Conservation (phyloP, 2,797 vertebrate species). For the Microctenopoma steveboyesi region DNA sequence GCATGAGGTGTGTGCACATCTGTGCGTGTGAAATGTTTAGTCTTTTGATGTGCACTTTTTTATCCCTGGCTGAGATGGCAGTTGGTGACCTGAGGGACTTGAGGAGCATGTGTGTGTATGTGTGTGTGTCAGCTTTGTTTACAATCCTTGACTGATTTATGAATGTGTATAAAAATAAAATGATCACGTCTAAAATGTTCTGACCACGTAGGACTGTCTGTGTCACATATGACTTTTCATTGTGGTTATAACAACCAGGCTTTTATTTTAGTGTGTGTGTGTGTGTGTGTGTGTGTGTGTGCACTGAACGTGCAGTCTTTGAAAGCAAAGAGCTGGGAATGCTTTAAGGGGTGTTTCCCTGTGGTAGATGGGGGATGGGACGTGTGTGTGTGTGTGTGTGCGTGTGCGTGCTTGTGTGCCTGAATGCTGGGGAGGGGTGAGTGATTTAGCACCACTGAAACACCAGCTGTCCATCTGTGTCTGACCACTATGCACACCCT, state of each 20-base stretch:
- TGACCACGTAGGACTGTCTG: constrained; percentile 41
- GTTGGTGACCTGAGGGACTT: constrained; percentile 82
- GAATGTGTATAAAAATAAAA: constrained; percentile 65
- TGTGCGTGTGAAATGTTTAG: constrained; percentile 66
- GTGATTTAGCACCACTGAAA: constrained; percentile 99
- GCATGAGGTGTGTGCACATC: constrained; percentile 37
- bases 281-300: constrained; percentile 23
- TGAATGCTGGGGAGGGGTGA: constrained; percentile 89
- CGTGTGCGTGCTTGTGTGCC: constrained; percentile 44
- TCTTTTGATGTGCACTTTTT: constrained; percentile 76
- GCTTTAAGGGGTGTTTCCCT: constrained; percentile 77
- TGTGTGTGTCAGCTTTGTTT: constrained; percentile 20
- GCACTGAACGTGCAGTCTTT: constrained; percentile 59
- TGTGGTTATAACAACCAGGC: constrained; percentile 36
- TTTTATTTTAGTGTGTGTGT: constrained; percentile 51
- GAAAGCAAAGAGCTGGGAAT: constrained; percentile 71
- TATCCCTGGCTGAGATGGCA: constrained; percentile 71
- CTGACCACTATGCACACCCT: constrained; percentile 78
- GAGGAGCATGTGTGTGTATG: constrained; percentile 72
- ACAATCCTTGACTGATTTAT: constrained; percentile 65
- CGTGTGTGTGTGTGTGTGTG: constrained; percentile 45
- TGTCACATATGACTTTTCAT: constrained; percentile 34
- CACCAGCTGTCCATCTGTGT: constrained; percentile 97
- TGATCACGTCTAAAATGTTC: constrained; percentile 56
- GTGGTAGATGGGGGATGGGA: constrained; percentile 74